These are phyloP conservation scores for Myotis planiceps DNA, from an alignment of 2,797 vertebrate species.

Conservation along the genomic window DNA sequence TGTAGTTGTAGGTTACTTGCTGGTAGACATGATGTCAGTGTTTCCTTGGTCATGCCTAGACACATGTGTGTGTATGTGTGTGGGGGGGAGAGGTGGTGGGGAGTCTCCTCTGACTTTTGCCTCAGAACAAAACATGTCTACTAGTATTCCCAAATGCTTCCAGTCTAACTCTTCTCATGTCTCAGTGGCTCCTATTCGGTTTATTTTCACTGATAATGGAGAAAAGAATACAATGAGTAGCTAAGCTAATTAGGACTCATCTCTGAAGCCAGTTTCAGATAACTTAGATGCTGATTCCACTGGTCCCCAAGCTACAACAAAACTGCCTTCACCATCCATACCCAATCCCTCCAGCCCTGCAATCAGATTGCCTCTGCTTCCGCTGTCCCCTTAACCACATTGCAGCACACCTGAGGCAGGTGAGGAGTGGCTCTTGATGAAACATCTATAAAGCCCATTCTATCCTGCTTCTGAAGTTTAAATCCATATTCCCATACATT, in stretches of 20 bases:
- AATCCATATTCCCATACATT: background rate
- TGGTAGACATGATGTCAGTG: background rate
- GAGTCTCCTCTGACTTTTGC: background rate
- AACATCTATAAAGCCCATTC: background rate
- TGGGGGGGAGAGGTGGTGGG: rapidly evolving
- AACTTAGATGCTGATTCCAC: background rate
- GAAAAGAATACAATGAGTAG: background rate
- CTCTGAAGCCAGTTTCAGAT: background rate
- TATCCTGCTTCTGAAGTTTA: background rate
- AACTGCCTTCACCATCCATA: background rate
- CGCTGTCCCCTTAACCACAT: background rate
- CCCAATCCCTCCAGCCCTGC: background rate
- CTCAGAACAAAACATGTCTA: background rate
- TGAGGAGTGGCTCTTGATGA: background rate
- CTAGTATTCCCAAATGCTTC: background rate
- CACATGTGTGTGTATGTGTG: background rate
- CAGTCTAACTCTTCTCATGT: background rate
- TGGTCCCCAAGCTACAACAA: background rate
- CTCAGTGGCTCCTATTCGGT: background rate
- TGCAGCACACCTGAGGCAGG: background rate
- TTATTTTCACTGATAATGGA: background rate
- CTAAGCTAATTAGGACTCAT: background rate
- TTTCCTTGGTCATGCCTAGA: background rate
- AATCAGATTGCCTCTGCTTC: no score
- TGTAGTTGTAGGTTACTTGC: background rate